Conservation (phyloP, 2,888 invertebrate genomes). For the Plebejus melissa region DNA sequence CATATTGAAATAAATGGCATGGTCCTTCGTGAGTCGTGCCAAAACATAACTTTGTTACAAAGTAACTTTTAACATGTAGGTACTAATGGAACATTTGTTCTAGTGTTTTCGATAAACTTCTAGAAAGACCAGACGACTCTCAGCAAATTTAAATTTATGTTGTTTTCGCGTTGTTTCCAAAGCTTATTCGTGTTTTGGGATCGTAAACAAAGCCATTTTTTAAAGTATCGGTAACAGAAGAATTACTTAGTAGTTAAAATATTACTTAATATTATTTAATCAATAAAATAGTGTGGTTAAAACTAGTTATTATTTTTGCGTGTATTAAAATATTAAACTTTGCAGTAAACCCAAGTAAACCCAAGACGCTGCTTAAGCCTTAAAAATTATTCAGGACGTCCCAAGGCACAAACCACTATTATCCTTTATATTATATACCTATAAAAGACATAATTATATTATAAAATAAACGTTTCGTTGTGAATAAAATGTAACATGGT, state of each 20-base stretch:
- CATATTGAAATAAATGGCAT: not conserved
- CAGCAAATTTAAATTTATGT: constrained; percentile 15
- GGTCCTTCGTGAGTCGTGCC: not conserved
- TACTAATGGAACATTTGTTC: not conserved
- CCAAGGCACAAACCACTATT: too few species aligned
- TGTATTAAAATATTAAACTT: too few species aligned
- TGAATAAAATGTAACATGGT: too few species aligned
- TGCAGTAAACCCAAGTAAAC: too few species aligned
- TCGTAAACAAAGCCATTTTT: not conserved
- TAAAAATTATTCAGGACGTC: too few species aligned
- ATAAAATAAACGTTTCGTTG: too few species aligned
- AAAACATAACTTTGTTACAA: not conserved
- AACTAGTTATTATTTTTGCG: too few species aligned
- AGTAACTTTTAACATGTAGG: not conserved
- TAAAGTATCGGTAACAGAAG: not conserved
- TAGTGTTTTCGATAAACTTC: constrained; percentile 1
- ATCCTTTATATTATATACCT: too few species aligned
- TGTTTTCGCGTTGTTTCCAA: not conserved
- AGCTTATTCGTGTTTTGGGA: not conserved
- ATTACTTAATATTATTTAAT: too few species aligned
- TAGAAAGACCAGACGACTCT: constrained; percentile 3
- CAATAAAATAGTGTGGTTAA: too few species aligned
- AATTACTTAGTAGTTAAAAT: not conserved
- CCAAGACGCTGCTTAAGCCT: too few species aligned
- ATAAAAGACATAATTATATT: too few species aligned